Evolutionary conservation across 2,888 invertebrate genomes (phyloP), one percentile per base, ranked within the genome.

Genomic region (Myopa tessellatipennis): DNA sequence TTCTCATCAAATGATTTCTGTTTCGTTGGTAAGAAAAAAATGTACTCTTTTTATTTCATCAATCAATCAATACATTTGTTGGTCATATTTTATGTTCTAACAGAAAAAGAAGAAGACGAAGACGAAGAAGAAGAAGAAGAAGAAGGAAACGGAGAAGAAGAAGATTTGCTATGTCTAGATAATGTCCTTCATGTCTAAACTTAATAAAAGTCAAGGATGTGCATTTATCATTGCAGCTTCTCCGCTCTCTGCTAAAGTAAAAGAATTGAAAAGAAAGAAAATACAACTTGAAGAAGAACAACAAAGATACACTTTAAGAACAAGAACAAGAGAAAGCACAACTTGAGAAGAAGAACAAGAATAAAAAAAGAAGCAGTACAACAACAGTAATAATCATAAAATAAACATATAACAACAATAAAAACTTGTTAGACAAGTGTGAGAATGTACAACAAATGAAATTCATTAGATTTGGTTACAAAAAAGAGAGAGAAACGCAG

Each of bases 191-290:
- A 14, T 3, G 4, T 26, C 10, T 4, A 5, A 5, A 26, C 61
- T 61, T 18, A 61, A 61, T 61, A 40, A 68, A 71, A n/a, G 58
- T 71, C 71, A 71, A 71, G 71, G 71, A 71, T 55, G n/a, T 58
- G 18, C 71, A 71, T 71, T 71, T 71, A 71, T 71, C 71, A 71
- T 16, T 16, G 14, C 60, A 58, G 10, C 14, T n/a, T 67, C 34
- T 14, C 40, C 38, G 67, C 40, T 67, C 34, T 67, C 38, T 10
- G n/a, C 10, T 45, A 45, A 45, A 10, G 34, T 63, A 10, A 63
- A 26, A 26, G 26, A 26, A 26, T 26, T 26, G 26, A 26, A 26
- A 26, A 26, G 26, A 26, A 26, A 26, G 26, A 26, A 26, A 26
- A 26, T 1, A 26, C 26, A 26, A 26, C 26, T 26, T 26, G 26